Evolutionary conservation across 2,797 vertebrate species (phyloP).

Genomic region (Capromys pilorides): DNA sequence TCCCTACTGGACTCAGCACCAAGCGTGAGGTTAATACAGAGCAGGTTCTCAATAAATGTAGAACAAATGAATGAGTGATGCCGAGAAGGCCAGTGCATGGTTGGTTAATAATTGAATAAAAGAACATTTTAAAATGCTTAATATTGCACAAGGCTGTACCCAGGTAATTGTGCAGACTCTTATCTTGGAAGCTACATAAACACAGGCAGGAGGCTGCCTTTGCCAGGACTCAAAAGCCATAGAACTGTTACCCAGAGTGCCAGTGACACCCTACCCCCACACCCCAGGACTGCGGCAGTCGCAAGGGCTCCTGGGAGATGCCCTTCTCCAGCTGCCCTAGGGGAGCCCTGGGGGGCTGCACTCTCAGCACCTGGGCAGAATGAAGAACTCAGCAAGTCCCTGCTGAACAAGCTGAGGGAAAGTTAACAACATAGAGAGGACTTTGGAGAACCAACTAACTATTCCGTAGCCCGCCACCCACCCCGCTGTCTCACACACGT

Average conservation of each 20-base stretch:
- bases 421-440: background rate
- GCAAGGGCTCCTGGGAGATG: background rate
- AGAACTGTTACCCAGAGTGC: background rate
- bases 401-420: constrained; percentile 50
- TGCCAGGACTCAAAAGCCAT: background rate
- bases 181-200: background rate
- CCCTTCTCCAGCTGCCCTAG: background rate
- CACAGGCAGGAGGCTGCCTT: background rate
- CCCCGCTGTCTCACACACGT: too few relatives aligned
- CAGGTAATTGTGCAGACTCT: background rate
- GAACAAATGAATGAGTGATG: background rate
- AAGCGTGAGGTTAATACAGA: background rate
- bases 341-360: background rate
- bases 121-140: constrained; percentile 31
- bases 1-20: background rate
- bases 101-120: constrained; percentile 20
- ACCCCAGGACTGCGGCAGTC: background rate
- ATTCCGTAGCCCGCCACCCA: background rate
- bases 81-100: background rate
- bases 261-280: background rate
- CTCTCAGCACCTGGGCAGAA: background rate
- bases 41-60: background rate
- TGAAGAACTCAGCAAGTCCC: constrained; percentile 11
- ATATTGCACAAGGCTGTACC: constrained; percentile 5
- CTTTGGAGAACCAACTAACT: constrained; percentile 20